Base-by-base conservation (phyloP, 2,888 invertebrate genomes). In the Dione vanillae region DNA sequence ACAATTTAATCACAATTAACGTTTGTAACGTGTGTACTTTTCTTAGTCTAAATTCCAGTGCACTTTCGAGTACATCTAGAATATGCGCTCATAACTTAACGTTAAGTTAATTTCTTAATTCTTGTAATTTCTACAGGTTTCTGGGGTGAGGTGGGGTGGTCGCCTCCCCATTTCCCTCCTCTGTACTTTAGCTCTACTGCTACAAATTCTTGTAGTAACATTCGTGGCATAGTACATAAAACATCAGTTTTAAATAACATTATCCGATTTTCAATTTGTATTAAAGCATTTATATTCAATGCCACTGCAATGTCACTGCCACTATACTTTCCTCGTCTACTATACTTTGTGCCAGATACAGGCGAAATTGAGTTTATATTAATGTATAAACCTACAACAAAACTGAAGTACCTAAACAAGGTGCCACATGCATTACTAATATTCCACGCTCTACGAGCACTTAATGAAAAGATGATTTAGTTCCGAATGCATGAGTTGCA, bases 51-150 rank as follows among this genome's bases (percentile, higher is more conserved):
- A 59, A 43, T 43, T 43, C 27, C 59, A 45, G 14, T 43, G 14
- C 10, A 54, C 43, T 43, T n/a, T 43, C 43, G 43, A 35, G 40
- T 61, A n/a, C 43, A 43, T n/a, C 10, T 43, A 61, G 59, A 61
- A 7, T 61, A 27, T 43, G 43, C 59, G 27, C 43, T 61, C 59
- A 61, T 61, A 61, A 61, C 43, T 45, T 61, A 61, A 41, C 43
- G 27, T 27, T 61, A 61, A 61, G 20, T 61, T 61, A 61, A 61
- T 61, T 61, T 61, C 41, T 43, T 59, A 61, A 61, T 43, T 61
- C 27, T 61, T 43, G 20, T 61, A 43, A 61, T 61, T 61, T 61
- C 59, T 43, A 54, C 54, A 27, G 27, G 59, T 6, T 43, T n/a
- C 14, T 43, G n/a, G 43, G 43, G 6, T 20, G 27, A 27, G n/a